A percentile compares a stretch with the other conserved stretches of the same genome.
Evolutionary conservation across 2,888 invertebrate species (phyloP).

Genomic region (Steinernema hermaphroditum): DNA sequence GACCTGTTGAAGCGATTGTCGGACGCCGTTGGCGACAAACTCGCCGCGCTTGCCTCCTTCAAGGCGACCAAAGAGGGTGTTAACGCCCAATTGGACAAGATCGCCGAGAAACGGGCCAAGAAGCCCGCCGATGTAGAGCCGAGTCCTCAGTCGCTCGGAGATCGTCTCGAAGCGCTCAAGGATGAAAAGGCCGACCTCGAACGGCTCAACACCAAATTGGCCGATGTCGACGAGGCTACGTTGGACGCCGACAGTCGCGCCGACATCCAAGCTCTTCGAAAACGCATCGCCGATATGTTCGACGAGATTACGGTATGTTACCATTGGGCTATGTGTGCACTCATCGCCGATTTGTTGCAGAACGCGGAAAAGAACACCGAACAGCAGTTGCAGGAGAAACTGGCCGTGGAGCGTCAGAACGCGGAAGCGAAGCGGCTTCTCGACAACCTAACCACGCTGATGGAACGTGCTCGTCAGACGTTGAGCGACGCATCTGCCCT

Average conservation of each 20-base stretch:
- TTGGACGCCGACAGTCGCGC: neutral
- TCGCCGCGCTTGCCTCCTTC: conserved; percentile 50
- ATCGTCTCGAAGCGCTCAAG: conserved; percentile 2
- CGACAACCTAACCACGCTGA: conserved; percentile 7
- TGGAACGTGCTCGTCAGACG: conserved; percentile 9
- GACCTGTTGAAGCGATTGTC: conserved; percentile 45
- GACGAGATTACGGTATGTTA: conserved; percentile 2
- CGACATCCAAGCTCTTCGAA: neutral
- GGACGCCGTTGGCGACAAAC: conserved; percentile 48
- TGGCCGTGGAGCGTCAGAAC: conserved; percentile 17
- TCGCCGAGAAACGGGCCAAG: neutral
- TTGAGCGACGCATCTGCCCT: neutral
- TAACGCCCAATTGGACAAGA: conserved; percentile 32
- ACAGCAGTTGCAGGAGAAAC: conserved; percentile 27
- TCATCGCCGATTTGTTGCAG: neutral
- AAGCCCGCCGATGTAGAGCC: neutral
- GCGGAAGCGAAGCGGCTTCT: neutral
- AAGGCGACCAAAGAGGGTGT: conserved; percentile 47
- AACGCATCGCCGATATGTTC: neutral
- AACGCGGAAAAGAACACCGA: neutral
- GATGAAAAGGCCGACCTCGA: neutral
- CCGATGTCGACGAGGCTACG: neutral
- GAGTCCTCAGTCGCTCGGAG: neutral
- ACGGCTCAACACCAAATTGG: neutral
- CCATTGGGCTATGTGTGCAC: neutral